Evolutionary conservation across 1,140 invertebrate genomes (phyloP), one percentile per base, ranked within the genome.

Genomic region (Caenorhabditis briggsae): DNA sequence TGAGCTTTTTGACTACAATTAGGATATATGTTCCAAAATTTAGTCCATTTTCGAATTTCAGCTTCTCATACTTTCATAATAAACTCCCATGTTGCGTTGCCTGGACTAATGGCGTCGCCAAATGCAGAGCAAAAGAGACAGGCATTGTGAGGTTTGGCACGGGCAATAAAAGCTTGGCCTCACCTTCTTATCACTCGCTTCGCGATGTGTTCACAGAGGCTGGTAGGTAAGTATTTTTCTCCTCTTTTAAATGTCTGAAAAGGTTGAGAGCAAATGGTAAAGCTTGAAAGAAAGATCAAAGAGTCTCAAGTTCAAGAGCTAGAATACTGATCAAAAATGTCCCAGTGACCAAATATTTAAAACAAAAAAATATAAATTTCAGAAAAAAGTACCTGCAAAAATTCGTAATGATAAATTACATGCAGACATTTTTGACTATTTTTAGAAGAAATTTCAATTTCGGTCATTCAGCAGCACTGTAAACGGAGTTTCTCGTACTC

Each of bases 221-320:
- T 78, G 70, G 70, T 78, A 78, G 70, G 70, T 78, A 78, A 78
- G 70, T 78, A 53, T 78, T 78, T 78, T 78, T 33, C 33, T 33
- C 33, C 16, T 33, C 23, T 20, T 78, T 78, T 53, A 50, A 53
- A 78, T 20, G 9, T 50, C 50, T 53, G 70, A 23, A 78, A 50
- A 33, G 3, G 33, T 33, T 33, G 3, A 33, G 33, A 2, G 33
- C 33, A 33, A 2, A 2, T 33, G 33, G 33, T 33, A 33, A 33
- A 33, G 33, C 33, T 33, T 33, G 33, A 33, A 33, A 33, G 33
- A 33, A 3, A 33, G 3, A 33, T 33, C 33, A 33, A 33, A 33
- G 33, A 3, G 33, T 33, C 1, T 2, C 3, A 33, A 33, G 3
- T 33, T 33, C 33, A 33, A 33, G 33, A 33, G 33, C 33, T 33